Base-by-base conservation (phyloP, 2,113 vertebrate genomes). In the Carassius auratus region DNA sequence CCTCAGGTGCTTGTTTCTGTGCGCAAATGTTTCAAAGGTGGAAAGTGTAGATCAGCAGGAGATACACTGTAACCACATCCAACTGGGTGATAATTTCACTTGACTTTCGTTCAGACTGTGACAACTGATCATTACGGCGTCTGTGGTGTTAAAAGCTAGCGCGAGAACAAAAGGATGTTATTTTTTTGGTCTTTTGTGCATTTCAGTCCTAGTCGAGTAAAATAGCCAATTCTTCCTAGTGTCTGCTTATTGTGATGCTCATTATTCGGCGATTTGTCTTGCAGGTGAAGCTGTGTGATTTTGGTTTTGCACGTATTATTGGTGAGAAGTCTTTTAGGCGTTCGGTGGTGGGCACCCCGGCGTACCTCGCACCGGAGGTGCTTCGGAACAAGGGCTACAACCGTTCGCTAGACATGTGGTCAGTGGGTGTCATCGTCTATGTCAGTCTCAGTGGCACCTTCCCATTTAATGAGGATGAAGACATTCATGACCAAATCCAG, bases 391-490 rank as follows among this genome's bases (percentile, higher is more conserved):
- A 98, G 91, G 97, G 98, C 85, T 99, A 99, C 86, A 99, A 99
- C 92, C 96, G 98, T 59, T 99, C 98, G 0, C 93, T 99, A 84
- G 98, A 99, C 93, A 99, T 99, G 98, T 99, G 98, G 98, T 99
- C 97, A 1, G 98, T 99, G 21, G 98, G 98, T 2, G 98, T 99
- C 86, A 99, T 99, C 90, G 94, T 99, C 91, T 99, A 99, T 21
- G 98, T 99, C 68, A 99, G 98, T 89, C 95, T 99, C 23, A 99
- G 98, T 14, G 98, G 98, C 59, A 99, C 98, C 0, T 99, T 99
- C 81, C 98, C 98, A 0, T 99, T 99, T 90, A 99, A 99, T 23
- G 98, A 99, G 91, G 98, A 99, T 73, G 98, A 99, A 91, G 98
- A 99, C 84, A 99, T 99, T 81, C 97, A 99, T 1, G 98, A 99